These are phyloP conservation scores for Drosophila tristis DNA, from an alignment of 1,140 invertebrate species.

Conservation along the genomic window DNA sequence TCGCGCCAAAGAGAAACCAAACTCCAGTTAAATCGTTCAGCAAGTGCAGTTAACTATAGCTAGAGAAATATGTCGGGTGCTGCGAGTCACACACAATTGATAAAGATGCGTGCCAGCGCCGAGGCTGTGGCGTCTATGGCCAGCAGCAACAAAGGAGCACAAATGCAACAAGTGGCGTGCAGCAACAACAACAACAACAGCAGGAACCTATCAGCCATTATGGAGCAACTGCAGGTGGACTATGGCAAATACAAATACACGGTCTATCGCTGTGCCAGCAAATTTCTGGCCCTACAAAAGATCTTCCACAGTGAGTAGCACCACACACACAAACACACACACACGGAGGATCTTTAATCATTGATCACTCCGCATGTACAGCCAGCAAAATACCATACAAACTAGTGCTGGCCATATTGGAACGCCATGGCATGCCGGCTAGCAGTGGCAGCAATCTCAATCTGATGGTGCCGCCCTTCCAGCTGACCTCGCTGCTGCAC, in stretches of 20 bases:
- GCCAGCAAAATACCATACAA: slow-evolving; percentile 77
- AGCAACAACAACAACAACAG: slow-evolving; percentile 36
- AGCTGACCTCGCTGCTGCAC: slow-evolving; percentile 76
- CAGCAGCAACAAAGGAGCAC: slow-evolving; percentile 35
- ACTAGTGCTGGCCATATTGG: slow-evolving; percentile 70
- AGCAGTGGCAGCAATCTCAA: slow-evolving; percentile 51
- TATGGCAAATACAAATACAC: slow-evolving; percentile 76
- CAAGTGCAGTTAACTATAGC: not conserved
- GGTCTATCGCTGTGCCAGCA: slow-evolving; percentile 79
- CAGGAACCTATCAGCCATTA: slow-evolving; percentile 61
- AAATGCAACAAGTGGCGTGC: slow-evolving; percentile 46
- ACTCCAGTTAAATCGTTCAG: not conserved
- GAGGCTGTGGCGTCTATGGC: slow-evolving; percentile 43
- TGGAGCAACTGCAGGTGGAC: slow-evolving; percentile 62
- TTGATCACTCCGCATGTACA: slow-evolving; percentile 22
- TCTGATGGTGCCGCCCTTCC: slow-evolving; percentile 75
- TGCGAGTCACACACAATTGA: slow-evolving; percentile 35
- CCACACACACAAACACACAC: not conserved
- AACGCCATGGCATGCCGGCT: slow-evolving; percentile 63
- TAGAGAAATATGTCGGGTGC: slow-evolving; percentile 7
- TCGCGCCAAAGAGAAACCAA: not conserved
- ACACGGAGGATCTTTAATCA: not conserved
- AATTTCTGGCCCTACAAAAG: slow-evolving; percentile 74
- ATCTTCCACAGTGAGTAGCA: slow-evolving; percentile 71
- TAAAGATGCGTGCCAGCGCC: slow-evolving; percentile 47